These are phyloP conservation scores for Ormyrus labotus DNA, from an alignment of 2,888 invertebrate species.

Conservation along the genomic window DNA sequence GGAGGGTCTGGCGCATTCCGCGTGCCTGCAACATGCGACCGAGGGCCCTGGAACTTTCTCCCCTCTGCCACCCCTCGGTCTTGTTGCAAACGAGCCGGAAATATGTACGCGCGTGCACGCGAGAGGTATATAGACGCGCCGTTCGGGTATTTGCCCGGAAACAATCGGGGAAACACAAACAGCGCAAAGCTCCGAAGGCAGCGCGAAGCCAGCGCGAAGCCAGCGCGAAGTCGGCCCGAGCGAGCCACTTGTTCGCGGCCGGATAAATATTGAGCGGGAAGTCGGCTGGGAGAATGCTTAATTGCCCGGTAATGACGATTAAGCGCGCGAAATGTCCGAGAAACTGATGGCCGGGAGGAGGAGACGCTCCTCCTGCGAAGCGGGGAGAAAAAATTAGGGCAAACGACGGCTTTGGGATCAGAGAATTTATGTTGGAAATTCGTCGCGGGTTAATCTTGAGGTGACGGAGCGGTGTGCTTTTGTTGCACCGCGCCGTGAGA, in stretches of 20 bases:
- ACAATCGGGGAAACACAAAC: constrained; percentile 50
- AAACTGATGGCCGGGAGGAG: background rate
- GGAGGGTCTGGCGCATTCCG: no score
- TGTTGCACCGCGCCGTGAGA: no score
- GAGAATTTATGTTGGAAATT: background rate
- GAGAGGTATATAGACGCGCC: background rate
- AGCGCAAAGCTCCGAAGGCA: background rate
- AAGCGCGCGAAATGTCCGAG: constrained; percentile 34
- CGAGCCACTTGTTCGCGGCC: constrained; percentile 43
- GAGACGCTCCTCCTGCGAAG: background rate
- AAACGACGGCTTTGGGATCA: background rate
- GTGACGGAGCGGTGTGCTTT: no score
- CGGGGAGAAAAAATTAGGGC: background rate
- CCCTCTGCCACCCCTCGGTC: background rate
- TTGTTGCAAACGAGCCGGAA: constrained; percentile 33
- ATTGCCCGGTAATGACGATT: constrained; percentile 54
- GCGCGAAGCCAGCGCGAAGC: background rate
- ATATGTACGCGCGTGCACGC: constrained; percentile 9
- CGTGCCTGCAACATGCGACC: background rate
- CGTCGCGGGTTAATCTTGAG: background rate
- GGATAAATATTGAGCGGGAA: constrained; percentile 51
- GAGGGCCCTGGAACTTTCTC: constrained; percentile 21
- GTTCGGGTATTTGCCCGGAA: constrained; percentile 49
- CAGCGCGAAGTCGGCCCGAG: background rate
- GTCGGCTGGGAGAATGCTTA: constrained; percentile 35